Evolutionary conservation across 2,888 invertebrate species (phyloP).

Genomic region (Nomada goodeniana): DNA sequence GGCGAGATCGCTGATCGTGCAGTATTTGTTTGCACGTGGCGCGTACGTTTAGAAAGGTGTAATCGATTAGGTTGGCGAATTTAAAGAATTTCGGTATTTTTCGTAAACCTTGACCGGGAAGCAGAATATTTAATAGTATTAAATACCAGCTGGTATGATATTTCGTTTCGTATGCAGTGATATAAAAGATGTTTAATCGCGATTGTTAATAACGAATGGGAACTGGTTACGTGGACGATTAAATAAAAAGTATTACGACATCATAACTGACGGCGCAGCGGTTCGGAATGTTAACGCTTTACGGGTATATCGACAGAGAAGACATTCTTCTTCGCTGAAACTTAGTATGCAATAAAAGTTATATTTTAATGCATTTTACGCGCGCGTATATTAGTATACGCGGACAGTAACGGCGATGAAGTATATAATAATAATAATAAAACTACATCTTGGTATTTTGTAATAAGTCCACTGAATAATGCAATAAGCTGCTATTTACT

Average conservation of each 20-base stretch:
- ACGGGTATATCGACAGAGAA: not conserved
- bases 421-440: too few relatives aligned
- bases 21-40: not conserved
- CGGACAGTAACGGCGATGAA: too few relatives aligned
- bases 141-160: not conserved
- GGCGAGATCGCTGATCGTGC: not conserved
- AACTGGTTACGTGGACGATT: too few relatives aligned
- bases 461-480: too few relatives aligned
- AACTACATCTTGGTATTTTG: too few relatives aligned
- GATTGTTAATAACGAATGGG: too few relatives aligned
- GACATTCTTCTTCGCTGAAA: too few relatives aligned
- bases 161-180: not conserved
- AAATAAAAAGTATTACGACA: not conserved
- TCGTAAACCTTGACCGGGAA: too few relatives aligned
- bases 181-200: too few relatives aligned
- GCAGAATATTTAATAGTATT: too few relatives aligned
- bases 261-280: not conserved
- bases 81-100: not conserved
- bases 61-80: conserved; percentile 10
- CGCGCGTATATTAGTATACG: not conserved
- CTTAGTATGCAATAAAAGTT: too few relatives aligned
- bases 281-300: not conserved
- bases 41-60: not conserved
- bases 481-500: too few relatives aligned
- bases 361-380: not conserved